Conservation (phyloP, 2,888 invertebrate species). For the Alviniconcha strummeri region DNA sequence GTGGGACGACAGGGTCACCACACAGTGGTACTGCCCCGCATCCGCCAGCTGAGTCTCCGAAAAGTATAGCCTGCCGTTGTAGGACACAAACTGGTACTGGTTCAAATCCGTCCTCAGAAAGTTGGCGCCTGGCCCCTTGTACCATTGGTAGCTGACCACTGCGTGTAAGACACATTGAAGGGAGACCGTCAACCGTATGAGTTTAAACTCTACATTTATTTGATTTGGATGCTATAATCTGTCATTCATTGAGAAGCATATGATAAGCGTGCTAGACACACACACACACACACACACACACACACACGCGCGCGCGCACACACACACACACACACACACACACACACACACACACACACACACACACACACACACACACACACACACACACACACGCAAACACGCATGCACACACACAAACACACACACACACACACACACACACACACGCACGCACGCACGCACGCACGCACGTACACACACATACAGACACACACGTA, state of each 20-base stretch:
- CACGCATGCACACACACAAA: background rate
- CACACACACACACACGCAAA: background rate
- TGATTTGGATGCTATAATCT: no score
- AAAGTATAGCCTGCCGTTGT: slow-evolving; percentile 95
- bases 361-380: background rate
- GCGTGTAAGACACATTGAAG: background rate
- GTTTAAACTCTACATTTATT: no score
- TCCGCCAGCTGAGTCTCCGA: slow-evolving; percentile 90
- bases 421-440: background rate
- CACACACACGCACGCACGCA: background rate
- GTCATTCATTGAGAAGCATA: no score
- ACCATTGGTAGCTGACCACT: slow-evolving; percentile 85
- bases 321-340: no score
- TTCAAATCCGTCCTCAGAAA: slow-evolving; percentile 94
- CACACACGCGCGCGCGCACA: background rate
- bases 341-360: background rate
- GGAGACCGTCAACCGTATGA: background rate
- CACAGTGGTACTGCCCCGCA: slow-evolving; percentile 55
- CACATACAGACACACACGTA: background rate
- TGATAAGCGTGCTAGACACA: background rate
- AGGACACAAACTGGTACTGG: slow-evolving; percentile 87
- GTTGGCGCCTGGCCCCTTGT: slow-evolving; percentile 90
- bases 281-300: background rate
- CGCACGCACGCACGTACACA: background rate
- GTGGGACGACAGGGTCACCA: slow-evolving; percentile 51